Percentiles rank a stretch among this genome's conserved stretches.
These are phyloP conservation scores for Amphilophus citrinellus DNA, from an alignment of 2,113 vertebrate genomes.

Conservation along the genomic window DNA sequence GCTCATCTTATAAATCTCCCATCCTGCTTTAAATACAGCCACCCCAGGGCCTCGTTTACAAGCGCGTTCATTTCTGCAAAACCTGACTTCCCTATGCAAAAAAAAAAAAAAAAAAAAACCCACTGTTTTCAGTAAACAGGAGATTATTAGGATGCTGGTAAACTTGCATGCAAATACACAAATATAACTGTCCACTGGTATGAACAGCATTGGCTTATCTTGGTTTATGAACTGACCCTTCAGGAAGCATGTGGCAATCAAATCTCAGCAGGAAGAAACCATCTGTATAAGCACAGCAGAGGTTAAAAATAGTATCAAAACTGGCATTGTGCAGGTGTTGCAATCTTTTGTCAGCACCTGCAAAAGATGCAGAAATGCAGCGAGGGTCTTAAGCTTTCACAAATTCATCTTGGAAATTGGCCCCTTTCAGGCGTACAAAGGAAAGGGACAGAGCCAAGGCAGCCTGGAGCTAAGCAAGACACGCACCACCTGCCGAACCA, in stretches of 20 bases:
- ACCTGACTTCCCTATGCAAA: background rate
- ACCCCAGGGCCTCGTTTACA: background rate
- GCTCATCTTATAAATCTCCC: conserved; percentile 11
- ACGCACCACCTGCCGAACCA: conserved; percentile 67
- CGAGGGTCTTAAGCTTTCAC: conserved; percentile 37
- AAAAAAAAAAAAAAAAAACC: background rate
- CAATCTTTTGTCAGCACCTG: background rate
- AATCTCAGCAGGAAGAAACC: conserved; percentile 19
- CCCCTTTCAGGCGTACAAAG: conserved; percentile 46
- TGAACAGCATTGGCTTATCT: conserved; percentile 26
- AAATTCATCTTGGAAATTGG: conserved; percentile 34
- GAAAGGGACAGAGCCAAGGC: conserved; percentile 48
- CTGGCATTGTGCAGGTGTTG: conserved; percentile 3
- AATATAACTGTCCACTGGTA: background rate
- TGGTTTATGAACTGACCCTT: conserved; percentile 11
- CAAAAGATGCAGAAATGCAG: conserved; percentile 31
- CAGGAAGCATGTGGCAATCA: background rate
- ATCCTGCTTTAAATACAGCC: background rate
- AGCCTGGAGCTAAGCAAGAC: conserved; percentile 59
- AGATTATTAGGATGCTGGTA: conserved; percentile 15
- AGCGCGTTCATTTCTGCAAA: background rate
- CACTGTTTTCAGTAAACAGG: conserved; percentile 15
- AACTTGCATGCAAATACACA: conserved; percentile 44
- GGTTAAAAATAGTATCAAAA: conserved; percentile 16
- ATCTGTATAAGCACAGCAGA: conserved; percentile 27